Conservation (phyloP, 2,888 invertebrate species). For the Incurvaria masculella region DNA sequence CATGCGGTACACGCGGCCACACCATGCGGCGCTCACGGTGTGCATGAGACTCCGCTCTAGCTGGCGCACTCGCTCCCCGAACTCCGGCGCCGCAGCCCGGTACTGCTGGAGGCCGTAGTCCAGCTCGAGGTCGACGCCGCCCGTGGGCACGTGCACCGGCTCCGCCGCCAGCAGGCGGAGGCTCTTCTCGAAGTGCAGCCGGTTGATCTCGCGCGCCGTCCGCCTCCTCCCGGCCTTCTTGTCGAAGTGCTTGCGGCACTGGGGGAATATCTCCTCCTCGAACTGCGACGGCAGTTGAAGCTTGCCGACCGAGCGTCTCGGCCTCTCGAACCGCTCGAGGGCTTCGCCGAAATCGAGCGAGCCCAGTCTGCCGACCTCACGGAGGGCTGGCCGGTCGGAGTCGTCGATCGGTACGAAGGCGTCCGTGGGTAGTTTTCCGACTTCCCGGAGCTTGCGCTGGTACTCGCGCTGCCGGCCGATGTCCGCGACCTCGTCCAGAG, state of each 20-base stretch:
- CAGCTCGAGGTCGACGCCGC: slow-evolving; percentile 71
- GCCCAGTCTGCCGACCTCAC: too few species aligned
- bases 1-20: slow-evolving; percentile 14
- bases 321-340: too few species aligned
- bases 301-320: too few species aligned
- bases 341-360: too few species aligned
- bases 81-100: slow-evolving; percentile 79
- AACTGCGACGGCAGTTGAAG: too few species aligned
- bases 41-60: slow-evolving; percentile 57
- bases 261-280: slow-evolving; percentile 51
- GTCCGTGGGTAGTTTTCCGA: too few species aligned
- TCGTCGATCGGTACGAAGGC: too few species aligned
- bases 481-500: slow-evolving; percentile 39
- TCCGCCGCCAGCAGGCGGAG: slow-evolving; percentile 82
- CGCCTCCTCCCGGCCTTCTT: slow-evolving; percentile 30
- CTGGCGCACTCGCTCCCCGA: slow-evolving; percentile 80
- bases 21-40: slow-evolving; percentile 37
- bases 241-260: slow-evolving; percentile 57
- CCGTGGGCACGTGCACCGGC: slow-evolving; percentile 56
- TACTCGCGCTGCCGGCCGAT: slow-evolving; percentile 41
- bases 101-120: slow-evolving; percentile 79
- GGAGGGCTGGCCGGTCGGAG: too few species aligned
- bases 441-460: slow-evolving; percentile 15
- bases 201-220: slow-evolving; percentile 61
- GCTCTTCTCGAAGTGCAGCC: slow-evolving; percentile 82